Evolutionary conservation across 2,888 invertebrate genomes (phyloP), one percentile per base, ranked within the genome.

Genomic region (Limnephilus rhombicus): DNA sequence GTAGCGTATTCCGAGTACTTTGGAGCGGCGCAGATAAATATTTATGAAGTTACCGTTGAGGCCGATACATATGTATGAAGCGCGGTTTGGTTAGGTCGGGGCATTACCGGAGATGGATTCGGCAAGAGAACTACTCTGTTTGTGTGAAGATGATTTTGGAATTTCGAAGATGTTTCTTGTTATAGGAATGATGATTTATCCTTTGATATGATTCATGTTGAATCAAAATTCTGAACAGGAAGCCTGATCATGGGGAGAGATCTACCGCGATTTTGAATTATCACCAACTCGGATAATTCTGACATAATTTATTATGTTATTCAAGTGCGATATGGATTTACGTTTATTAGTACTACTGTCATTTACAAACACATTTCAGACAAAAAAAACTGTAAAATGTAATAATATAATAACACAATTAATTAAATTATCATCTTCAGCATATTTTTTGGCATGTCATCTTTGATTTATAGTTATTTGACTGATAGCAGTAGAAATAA

Each of bases 21-120:
- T 81, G 82, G 80, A 90, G 31, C 41, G 82, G 49, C 45, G 45
- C 68, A 90, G 90, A 90, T 90, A 90, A 90, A 90, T 90, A 90
- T 90, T 31, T 90, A 90, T 90, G 90, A 90, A 68, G 85, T 34
- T 80, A 80, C 85, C 68, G 85, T 85, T 85, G 49, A 37, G 86
- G 45, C 29, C 41, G 86, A 86, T 86, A 86, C 86, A 86, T 86
- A 86, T 86, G 86, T 86, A 86, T 86, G 86, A 86, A 45, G 86
- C n/a, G 29, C 29, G 86, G 86, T 41, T 41, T 15, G 41, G 45
- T 37, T n/a, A 45, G 86, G 37, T 37, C 1, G 37, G 37, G 7
- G 37, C 83, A 83, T 83, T 83, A 83, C 37, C 12, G 83, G 37
- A 83, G 37, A 83, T 68, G 9, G 68, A 68, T 68, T 7, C 24